Evolutionary conservation across 2,888 invertebrate genomes (phyloP).

Genomic region (Kryphioiulus occultus): DNA sequence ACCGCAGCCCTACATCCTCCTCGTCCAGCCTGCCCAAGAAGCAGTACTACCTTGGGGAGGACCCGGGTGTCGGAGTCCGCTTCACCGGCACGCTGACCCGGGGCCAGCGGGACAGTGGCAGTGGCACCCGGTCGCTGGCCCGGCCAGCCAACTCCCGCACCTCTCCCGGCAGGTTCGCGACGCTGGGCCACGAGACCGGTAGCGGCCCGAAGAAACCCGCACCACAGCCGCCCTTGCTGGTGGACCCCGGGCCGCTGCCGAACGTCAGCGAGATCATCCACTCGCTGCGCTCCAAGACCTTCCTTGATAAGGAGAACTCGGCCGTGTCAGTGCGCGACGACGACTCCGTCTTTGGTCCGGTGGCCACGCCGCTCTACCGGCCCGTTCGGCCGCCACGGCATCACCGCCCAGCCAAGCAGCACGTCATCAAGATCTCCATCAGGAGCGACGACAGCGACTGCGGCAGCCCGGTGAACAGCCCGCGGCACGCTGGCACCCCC

Average conservation of each 20-base stretch:
- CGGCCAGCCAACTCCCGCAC: background rate
- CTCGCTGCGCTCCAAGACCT: constrained; percentile 48
- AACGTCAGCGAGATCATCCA: constrained; percentile 50
- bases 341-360: constrained; percentile 49
- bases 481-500: background rate
- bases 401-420: constrained; percentile 46
- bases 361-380: background rate
- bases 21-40: constrained; percentile 44
- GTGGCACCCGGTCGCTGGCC: background rate
- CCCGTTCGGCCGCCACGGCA: background rate
- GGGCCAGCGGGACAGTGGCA: background rate
- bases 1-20: background rate
- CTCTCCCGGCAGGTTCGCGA: constrained; percentile 44
- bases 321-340: constrained; percentile 49
- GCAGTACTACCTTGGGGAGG: constrained; percentile 51
- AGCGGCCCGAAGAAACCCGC: background rate
- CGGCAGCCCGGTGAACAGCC: constrained; percentile 50
- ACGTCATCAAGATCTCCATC: constrained; percentile 51
- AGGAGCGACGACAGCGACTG: constrained; percentile 50
- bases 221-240: background rate
- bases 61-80: constrained; percentile 45
- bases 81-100: constrained; percentile 44
- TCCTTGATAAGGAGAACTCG: constrained; percentile 48
- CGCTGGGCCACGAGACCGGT: constrained; percentile 33
- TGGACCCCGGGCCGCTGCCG: constrained; percentile 41